A percentile compares a stretch with the other conserved stretches of the same genome.
Conservation (phyloP, 2,888 invertebrate genomes). For the Euzophera pinguis region DNA sequence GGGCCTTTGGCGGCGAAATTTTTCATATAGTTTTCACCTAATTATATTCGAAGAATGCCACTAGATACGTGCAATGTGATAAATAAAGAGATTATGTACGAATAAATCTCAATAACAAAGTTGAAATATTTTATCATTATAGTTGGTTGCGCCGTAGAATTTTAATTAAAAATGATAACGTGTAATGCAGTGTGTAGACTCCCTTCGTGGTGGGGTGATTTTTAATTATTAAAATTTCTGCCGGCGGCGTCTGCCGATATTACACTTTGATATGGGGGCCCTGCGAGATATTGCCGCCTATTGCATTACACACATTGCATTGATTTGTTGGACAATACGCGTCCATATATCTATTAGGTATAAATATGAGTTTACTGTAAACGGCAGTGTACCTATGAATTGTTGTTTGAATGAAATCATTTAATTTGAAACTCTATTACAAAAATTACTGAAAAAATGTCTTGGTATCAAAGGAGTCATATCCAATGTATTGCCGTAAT, state of each 20-base stretch:
- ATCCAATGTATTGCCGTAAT: too few relatives aligned
- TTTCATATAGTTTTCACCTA: constrained; percentile 7
- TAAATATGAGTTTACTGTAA: constrained; percentile 14
- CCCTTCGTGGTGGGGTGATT: constrained; percentile 66
- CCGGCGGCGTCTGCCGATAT: constrained; percentile 61
- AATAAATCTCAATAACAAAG: constrained; percentile 24
- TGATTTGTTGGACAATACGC: constrained; percentile 23
- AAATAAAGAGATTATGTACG: constrained; percentile 7
- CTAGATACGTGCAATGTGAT: constrained; percentile 8
- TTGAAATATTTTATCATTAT: constrained; percentile 41
- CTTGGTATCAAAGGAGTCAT: too few relatives aligned
- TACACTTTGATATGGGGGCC: constrained; percentile 59
- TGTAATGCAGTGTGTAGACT: constrained; percentile 58
- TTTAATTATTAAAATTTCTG: constrained; percentile 78
- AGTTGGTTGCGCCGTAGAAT: constrained; percentile 45
- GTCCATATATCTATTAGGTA: neutral
- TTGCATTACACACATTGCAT: constrained; percentile 34
- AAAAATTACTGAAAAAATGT: too few relatives aligned
- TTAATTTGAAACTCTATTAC: neutral
- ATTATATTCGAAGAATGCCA: constrained; percentile 15
- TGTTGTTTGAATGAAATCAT: neutral
- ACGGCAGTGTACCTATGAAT: neutral
- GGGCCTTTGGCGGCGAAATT: constrained; percentile 6
- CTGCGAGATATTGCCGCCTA: constrained; percentile 37
- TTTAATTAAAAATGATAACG: constrained; percentile 75